Base-by-base conservation (phyloP, 2,888 invertebrate genomes). In the Isotomurus palustris region DNA sequence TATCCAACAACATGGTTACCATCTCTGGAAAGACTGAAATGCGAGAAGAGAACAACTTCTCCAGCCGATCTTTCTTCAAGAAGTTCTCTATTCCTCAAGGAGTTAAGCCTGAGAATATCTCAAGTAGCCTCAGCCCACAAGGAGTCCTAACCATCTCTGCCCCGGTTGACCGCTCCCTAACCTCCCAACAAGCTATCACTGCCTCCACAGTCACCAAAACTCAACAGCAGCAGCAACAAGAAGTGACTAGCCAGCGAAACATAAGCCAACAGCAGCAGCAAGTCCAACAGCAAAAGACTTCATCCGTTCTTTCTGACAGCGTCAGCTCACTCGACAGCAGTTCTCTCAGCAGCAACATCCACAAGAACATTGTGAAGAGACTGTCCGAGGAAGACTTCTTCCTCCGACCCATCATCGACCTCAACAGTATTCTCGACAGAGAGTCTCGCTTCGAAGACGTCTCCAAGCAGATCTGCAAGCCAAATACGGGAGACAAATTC, bases 1-100 rank as follows among this genome's bases (percentile, higher is more conserved):
- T 53, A n/a, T 43, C 53, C 3, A 44, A 53, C 28, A 43, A 29
- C 19, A 28, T 53, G 28, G 53, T 53, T 21, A 53, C 43, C 4
- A 43, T 53, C 8, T n/a, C n/a, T n/a, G n/a, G n/a, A n/a, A n/a
- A n/a, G n/a, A n/a, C n/a, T n/a, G 51, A 27, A 21, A 43, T 43
- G 10, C 17, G 21, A 24, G 43, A 5, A 24, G 28, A 32, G 17
- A 44, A 21, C 2, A 44, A 53, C 22, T 44, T 28, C 25, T 43
- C 43, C 21, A 53, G 53, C 24, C 28, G 44, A 10, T 36, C 38
- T 10, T 53, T 53, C 24, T 53, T 19, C 29, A 53, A 53, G 32
- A 53, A 53, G 22, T 53, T 53, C 27, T 28, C 19, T 6, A 53
- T 53, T 22, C 44, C 53, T 2, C 32, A 41, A 22, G 53, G 44